phyloP scores from a whole-genome alignment of 2,888 invertebrate genomes.

The Calephelis perditalis region DNA sequence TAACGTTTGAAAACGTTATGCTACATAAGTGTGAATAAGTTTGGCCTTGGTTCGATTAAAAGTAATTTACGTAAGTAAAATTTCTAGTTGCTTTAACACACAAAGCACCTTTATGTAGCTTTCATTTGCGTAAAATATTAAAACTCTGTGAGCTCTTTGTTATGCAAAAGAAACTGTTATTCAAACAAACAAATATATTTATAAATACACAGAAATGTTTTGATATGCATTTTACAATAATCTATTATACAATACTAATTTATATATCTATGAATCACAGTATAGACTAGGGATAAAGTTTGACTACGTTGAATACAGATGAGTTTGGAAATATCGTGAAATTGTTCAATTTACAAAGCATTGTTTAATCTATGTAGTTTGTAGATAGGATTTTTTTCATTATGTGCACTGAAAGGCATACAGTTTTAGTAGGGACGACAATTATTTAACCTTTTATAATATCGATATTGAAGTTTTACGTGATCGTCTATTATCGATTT shows the following conservation, averaged over 20 bases:
- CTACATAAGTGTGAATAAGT: too few species aligned
- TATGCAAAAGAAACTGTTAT: neutral
- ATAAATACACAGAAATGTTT: slow-evolving; percentile 28
- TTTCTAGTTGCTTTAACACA: neutral
- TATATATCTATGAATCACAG: slow-evolving; percentile 55
- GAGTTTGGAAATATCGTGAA: neutral
- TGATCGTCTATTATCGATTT: too few species aligned
- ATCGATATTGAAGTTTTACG: too few species aligned
- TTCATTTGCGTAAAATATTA: neutral
- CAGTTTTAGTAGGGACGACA: neutral
- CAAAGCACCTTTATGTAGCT: slow-evolving; percentile 4
- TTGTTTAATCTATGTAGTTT: slow-evolving; percentile 8
- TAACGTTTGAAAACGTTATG: too few species aligned
- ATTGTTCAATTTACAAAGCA: slow-evolving; percentile 12
- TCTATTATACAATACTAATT: slow-evolving; percentile 20
- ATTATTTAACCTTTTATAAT: neutral
- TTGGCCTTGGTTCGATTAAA: too few species aligned
- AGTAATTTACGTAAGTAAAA: neutral
- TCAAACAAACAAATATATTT: neutral
- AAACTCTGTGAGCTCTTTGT: neutral
- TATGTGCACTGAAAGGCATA: neutral
- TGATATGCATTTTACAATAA: slow-evolving; percentile 51
- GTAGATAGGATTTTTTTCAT: neutral
- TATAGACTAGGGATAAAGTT: slow-evolving; percentile 56
- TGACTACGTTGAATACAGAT: slow-evolving; percentile 14